Evolutionary conservation across 2,797 vertebrate species (phyloP).

Genomic region (Vipera latastei): DNA sequence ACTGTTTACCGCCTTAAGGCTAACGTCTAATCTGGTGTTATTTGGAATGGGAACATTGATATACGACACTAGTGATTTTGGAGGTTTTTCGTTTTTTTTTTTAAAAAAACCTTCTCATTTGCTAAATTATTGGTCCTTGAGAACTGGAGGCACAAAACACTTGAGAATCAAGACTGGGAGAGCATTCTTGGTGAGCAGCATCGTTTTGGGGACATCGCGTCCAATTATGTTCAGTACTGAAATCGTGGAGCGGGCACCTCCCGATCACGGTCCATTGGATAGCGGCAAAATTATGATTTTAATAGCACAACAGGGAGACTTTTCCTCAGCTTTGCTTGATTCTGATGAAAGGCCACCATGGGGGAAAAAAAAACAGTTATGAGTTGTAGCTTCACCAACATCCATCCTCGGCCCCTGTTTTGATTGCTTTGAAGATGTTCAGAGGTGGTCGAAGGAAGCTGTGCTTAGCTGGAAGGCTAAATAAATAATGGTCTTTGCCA

Average conservation of each 20-base stretch:
- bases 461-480: slow-evolving; percentile 33
- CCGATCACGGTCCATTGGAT: background rate
- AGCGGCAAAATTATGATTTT: background rate
- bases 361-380: fast-evolving
- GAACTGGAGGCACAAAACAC: background rate
- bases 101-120: background rate
- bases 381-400: background rate
- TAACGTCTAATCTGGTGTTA: slow-evolving; percentile 31
- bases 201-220: background rate
- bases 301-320: background rate
- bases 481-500: background rate
- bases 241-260: background rate
- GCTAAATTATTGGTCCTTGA: background rate
- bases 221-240: background rate
- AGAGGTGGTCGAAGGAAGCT: background rate
- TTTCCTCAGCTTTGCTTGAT: background rate
- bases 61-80: background rate
- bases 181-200: background rate
- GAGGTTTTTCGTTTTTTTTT: background rate
- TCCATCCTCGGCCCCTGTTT: background rate
- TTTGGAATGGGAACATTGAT: background rate
- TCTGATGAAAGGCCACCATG: background rate
- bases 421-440: slow-evolving; percentile 2
- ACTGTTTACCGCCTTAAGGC: slow-evolving; percentile 66
- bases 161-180: background rate